phyloP scores from a whole-genome alignment of 2,888 invertebrate species.

The Cephus spinipes region DNA sequence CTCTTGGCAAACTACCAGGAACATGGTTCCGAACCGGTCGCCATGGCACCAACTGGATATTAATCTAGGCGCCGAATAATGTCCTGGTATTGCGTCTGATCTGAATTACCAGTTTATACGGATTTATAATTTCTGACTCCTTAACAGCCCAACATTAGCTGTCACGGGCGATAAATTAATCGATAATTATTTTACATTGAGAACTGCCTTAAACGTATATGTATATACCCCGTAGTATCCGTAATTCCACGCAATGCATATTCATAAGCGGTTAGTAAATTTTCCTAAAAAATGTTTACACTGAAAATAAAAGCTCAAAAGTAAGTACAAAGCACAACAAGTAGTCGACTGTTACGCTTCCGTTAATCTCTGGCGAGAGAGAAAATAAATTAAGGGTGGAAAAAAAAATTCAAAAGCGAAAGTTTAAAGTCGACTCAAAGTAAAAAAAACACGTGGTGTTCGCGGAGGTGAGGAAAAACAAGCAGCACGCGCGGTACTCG shows the following conservation, averaged over 20 bases:
- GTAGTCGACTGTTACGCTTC: neutral
- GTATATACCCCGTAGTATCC: neutral
- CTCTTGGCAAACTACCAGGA: constrained; percentile 57
- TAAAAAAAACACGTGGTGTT: neutral
- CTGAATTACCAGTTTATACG: neutral
- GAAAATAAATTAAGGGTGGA: neutral
- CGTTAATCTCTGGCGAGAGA: neutral
- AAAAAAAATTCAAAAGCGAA: neutral
- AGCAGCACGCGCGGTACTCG: neutral
- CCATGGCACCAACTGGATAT: constrained; percentile 52
- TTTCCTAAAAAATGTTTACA: neutral
- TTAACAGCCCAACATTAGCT: neutral
- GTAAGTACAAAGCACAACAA: neutral
- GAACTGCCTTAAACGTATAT: neutral
- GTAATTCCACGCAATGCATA: neutral
- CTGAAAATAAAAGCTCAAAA: neutral
- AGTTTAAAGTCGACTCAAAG: neutral
- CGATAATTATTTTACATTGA: neutral
- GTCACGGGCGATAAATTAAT: neutral
- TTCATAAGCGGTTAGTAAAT: neutral
- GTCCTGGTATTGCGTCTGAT: constrained; percentile 27
- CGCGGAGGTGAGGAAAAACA: neutral
- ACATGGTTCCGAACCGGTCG: constrained; percentile 44
- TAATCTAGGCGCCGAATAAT: constrained; percentile 54
- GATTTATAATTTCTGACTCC: neutral